Conservation (phyloP, 2,888 invertebrate species). For the Caenorhabditis auriculariae region DNA sequence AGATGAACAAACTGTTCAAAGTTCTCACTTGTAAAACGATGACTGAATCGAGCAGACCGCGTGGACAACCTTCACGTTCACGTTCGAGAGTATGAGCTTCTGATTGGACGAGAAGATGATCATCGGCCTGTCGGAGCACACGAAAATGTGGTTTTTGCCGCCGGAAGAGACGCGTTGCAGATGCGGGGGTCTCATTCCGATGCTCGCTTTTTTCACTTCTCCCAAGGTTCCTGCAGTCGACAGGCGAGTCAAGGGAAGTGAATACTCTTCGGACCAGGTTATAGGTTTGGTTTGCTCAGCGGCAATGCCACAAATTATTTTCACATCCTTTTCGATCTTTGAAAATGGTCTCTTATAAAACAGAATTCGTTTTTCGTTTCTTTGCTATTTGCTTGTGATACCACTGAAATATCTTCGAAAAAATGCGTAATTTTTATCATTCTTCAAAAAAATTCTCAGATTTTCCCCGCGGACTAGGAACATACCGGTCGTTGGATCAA, state of each 20-base stretch:
- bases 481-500: conserved; percentile 8
- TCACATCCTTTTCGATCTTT: no score
- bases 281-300: no score
- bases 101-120: conserved; percentile 86
- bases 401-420: no score
- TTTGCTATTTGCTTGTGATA: no score
- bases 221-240: conserved; percentile 69
- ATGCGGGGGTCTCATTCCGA: conserved; percentile 95
- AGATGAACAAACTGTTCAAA: background rate
- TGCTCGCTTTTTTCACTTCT: conserved; percentile 90
- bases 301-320: no score
- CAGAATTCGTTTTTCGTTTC: no score
- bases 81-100: conserved; percentile 65
- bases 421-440: no score
- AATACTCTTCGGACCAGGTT: no score
- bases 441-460: no score
- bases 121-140: conserved; percentile 86
- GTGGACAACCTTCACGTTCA: conserved; percentile 72
- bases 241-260: no score
- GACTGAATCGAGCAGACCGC: conserved; percentile 98
- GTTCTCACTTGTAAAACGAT: conserved; percentile 77
- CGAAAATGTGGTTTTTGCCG: conserved; percentile 87
- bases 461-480: no score
- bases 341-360: no score
- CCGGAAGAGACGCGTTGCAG: conserved; percentile 76